Evolutionary conservation across 92 coral and sea anemone species (phyloP), one percentile per base, ranked within the genome.

Genomic region (Porites evermanni): DNA sequence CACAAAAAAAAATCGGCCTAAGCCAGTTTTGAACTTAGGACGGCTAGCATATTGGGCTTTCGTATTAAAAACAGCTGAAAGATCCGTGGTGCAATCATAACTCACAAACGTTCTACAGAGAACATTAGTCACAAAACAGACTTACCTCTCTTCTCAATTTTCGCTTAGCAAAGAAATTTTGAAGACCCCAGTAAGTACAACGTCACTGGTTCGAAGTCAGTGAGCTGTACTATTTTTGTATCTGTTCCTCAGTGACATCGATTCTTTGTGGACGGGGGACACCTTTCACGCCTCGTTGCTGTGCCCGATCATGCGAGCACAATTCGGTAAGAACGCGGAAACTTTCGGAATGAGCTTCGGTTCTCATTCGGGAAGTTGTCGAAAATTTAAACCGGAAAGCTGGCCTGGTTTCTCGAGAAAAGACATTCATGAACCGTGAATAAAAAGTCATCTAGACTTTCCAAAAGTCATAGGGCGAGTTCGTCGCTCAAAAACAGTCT

Each of bases 221-320:
- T 19, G 63, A 51, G 84, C 73, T 68, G 29, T 80, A 68, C 69
- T 68, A 75, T 58, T 61, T 5, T 38, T 7, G 38, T 26, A 17
- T n/a, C 19, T 51, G 74, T 66, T 67, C 16, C 10, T 18, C 83
- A 79, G 52, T 38, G 47, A 38, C 61, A 51, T 65, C 74, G 72
- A 66, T 66, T 52, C 14, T 53, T 13, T 16, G 9, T 53, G 17
- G 19, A 53, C 20, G 21, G 53, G 78, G 61, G 12, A 21, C 23
- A 58, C 32, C 32, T 81, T 78, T 54, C 77, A 81, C 78, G 77
- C 85, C 38, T 32, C 17, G 21, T 38, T 38, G 47, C 47, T 38
- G 67, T 70, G 78, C 70, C 17, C 26, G 59, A 58, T 56, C 86
- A 81, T 78, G 86, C 86, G 66, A 81, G 60, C 13, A 26, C 63